These are phyloP conservation scores for Bagarius yarrelli DNA, from an alignment of 2,113 vertebrate species.

Conservation along the genomic window DNA sequence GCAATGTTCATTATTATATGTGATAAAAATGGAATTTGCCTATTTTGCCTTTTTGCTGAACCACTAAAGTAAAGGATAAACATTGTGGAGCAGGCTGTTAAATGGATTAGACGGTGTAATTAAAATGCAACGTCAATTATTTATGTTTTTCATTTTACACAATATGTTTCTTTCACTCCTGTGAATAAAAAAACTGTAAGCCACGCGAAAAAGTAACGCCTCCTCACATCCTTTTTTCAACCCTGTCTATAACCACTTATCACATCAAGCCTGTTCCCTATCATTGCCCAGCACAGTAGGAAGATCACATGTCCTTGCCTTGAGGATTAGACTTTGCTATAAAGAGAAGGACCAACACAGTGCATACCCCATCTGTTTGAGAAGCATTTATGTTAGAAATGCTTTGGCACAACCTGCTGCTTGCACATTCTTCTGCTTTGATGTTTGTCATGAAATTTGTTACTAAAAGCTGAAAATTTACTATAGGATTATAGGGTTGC, in stretches of 20 bases:
- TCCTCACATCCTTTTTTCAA: neutral
- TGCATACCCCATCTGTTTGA: conserved; percentile 1
- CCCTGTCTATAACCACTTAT: neutral
- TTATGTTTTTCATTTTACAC: neutral
- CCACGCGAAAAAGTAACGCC: neutral
- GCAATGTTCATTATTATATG: neutral
- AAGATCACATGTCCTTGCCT: neutral
- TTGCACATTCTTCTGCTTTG: neutral
- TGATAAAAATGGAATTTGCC: conserved; percentile 12
- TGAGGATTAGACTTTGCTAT: neutral
- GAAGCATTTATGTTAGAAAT: conserved; percentile 1
- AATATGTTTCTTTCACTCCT: neutral
- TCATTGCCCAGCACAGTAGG: neutral
- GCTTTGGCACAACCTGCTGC: neutral
- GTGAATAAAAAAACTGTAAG: neutral
- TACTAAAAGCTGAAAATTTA: no score
- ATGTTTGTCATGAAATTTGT: no score
- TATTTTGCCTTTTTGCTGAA: neutral
- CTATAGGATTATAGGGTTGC: no score
- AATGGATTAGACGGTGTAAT: conserved; percentile 12
- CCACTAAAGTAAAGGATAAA: neutral
- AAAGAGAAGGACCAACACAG: neutral
- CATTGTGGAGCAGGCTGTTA: neutral
- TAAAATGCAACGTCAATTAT: neutral
- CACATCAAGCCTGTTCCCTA: neutral